phyloP scores from a whole-genome alignment of 2,113 vertebrate genomes.

The Grammomys dolichurus region DNA sequence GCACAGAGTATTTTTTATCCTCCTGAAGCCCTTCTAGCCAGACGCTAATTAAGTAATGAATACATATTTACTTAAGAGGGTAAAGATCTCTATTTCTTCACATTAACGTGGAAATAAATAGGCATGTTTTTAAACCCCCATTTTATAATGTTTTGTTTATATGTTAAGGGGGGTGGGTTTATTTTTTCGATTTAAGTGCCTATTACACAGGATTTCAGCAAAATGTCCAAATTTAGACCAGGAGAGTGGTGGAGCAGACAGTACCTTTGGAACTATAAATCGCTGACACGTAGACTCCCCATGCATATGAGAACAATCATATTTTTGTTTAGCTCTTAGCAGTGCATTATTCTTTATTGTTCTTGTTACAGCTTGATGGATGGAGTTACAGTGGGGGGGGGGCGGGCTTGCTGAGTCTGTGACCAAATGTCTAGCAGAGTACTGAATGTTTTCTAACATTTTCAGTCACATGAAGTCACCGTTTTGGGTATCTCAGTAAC shows the following conservation, averaged over 20 bases:
- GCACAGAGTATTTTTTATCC: slow-evolving; percentile 64
- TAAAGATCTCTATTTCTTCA: slow-evolving; percentile 74
- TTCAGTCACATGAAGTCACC: slow-evolving; percentile 24
- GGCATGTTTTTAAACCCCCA: slow-evolving; percentile 53
- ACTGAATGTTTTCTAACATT: neutral
- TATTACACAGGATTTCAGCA: slow-evolving; percentile 54
- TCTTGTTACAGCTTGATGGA: slow-evolving; percentile 49
- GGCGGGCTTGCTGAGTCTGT: neutral
- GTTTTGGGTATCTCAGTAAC: slow-evolving; percentile 32
- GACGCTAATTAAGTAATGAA: slow-evolving; percentile 72
- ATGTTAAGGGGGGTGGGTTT: neutral
- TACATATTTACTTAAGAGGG: slow-evolving; percentile 65
- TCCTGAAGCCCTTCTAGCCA: slow-evolving; percentile 65
- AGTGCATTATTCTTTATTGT: slow-evolving; percentile 48
- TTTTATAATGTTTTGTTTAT: slow-evolving; percentile 69
- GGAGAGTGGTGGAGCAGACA: slow-evolving; percentile 33
- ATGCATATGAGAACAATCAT: slow-evolving; percentile 18
- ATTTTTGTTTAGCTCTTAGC: slow-evolving; percentile 70
- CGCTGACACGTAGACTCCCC: neutral
- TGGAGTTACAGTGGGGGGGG: slow-evolving; percentile 13
- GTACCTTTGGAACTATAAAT: slow-evolving; percentile 43
- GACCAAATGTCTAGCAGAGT: neutral
- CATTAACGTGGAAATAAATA: slow-evolving; percentile 65
- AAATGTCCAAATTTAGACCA: slow-evolving; percentile 61
- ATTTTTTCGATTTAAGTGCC: neutral